Percentiles rank a stretch among this genome's conserved stretches.
Conservation (phyloP, 2,113 vertebrate genomes). For the Zootoca vivipara region DNA sequence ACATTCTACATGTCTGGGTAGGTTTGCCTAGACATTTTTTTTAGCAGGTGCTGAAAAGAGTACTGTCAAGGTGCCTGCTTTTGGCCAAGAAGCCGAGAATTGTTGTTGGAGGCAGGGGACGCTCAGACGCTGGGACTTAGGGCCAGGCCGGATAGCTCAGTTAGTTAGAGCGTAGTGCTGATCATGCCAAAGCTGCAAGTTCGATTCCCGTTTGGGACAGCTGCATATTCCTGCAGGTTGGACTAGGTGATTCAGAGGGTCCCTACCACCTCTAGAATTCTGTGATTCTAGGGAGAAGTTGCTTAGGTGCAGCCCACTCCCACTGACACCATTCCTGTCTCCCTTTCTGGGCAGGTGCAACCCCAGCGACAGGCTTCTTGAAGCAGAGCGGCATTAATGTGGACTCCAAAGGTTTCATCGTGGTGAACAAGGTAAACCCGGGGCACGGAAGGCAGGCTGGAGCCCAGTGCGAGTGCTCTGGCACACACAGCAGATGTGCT, state of each 20-base stretch:
- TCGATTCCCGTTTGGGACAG: no score
- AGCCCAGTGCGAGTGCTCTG: not conserved
- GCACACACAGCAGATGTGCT: not conserved
- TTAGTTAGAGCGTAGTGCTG: no score
- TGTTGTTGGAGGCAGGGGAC: not conserved
- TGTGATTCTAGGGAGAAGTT: no score
- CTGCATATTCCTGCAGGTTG: no score
- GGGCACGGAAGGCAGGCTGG: not conserved
- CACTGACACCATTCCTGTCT: not conserved
- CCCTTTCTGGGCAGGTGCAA: slow-evolving; percentile 76
- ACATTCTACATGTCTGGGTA: no score
- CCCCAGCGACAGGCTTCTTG: slow-evolving; percentile 91
- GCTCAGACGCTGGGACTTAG: not conserved
- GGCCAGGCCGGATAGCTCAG: not conserved
- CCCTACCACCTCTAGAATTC: no score
- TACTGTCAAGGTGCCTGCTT: no score
- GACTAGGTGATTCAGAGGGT: no score
- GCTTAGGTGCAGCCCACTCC: not conserved
- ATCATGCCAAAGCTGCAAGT: no score
- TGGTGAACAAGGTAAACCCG: slow-evolving; percentile 90
- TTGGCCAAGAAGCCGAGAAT: no score
- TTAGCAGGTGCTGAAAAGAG: no score
- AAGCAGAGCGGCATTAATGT: slow-evolving; percentile 91
- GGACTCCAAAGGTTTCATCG: slow-evolving; percentile 93
- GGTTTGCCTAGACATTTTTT: no score